Conservation (phyloP, 2,888 invertebrate genomes). For the Leptopterna dolabrata region DNA sequence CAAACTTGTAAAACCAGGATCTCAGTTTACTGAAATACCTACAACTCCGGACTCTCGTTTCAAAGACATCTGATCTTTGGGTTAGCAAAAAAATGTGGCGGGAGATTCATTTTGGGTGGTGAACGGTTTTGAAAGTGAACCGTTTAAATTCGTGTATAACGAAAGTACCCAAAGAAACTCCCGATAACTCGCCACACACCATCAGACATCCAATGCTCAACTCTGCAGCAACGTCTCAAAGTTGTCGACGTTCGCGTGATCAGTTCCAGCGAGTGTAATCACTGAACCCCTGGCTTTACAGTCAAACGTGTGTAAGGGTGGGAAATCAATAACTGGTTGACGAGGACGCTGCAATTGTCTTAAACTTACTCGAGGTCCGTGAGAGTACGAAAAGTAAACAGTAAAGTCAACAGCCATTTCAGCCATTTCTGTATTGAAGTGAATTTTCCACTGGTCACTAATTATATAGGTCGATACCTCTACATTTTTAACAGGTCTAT, state of each 20-base stretch:
- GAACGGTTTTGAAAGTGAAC: background rate
- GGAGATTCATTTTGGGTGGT: background rate
- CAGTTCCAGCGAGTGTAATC: conserved; percentile 42
- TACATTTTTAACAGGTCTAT: no score
- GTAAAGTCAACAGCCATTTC: no score
- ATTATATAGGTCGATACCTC: no score
- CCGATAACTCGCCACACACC: background rate
- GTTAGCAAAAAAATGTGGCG: no score
- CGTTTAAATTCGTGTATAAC: background rate
- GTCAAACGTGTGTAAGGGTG: background rate
- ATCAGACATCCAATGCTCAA: background rate
- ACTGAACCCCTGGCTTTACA: background rate
- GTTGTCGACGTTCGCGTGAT: conserved; percentile 32
- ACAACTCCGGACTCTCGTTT: no score
- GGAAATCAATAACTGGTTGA: background rate
- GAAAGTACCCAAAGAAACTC: background rate
- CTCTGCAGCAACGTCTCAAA: conserved; percentile 13
- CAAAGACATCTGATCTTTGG: no score
- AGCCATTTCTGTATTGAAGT: no score
- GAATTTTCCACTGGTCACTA: no score
- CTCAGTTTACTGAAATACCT: no score
- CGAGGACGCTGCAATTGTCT: background rate
- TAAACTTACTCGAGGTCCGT: no score
- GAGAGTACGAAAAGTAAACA: no score
- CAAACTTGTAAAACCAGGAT: no score